Evolutionary conservation across 2,113 vertebrate species (phyloP).

Genomic region (Seriola rivoliana): DNA sequence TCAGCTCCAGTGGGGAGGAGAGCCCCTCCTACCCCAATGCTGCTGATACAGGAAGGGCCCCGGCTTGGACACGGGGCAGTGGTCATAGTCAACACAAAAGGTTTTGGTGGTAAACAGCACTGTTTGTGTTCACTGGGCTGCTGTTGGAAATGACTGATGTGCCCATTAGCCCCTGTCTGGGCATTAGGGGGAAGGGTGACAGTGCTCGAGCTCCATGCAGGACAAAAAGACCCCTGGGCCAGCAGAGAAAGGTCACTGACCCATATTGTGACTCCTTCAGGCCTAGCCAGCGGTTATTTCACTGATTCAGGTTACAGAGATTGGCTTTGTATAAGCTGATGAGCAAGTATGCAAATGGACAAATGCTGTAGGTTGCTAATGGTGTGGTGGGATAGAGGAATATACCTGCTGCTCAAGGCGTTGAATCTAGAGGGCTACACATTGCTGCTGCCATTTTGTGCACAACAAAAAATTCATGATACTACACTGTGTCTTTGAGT

Average conservation of each 20-base stretch:
- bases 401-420: conserved; percentile 41
- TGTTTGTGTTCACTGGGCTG: conserved; percentile 77
- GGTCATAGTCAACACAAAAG: conserved; percentile 75
- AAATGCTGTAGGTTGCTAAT: conserved; percentile 49
- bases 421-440: conserved; percentile 1
- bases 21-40: conserved; percentile 29
- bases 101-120: conserved; percentile 74
- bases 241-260: conserved; percentile 76
- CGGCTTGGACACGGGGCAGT: conserved; percentile 61
- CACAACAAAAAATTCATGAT: conserved; percentile 6
- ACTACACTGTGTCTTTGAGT: conserved; percentile 15
- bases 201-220: conserved; percentile 36
- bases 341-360: conserved; percentile 55
- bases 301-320: conserved; percentile 52
- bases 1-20: conserved; percentile 25
- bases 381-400: conserved; percentile 19
- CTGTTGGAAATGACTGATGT: conserved; percentile 80
- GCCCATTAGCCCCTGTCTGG: conserved; percentile 73
- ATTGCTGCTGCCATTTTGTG: conserved; percentile 25
- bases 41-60: conserved; percentile 58
- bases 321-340: conserved; percentile 61
- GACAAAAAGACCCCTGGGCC: conserved; percentile 72
- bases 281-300: conserved; percentile 60
- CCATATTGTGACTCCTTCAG: conserved; percentile 73
- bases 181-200: conserved; percentile 54